Evolutionary conservation across 2,113 vertebrate genomes (phyloP), one percentile per base, ranked within the genome.

Genomic region (Corythornis madagascariensis): DNA sequence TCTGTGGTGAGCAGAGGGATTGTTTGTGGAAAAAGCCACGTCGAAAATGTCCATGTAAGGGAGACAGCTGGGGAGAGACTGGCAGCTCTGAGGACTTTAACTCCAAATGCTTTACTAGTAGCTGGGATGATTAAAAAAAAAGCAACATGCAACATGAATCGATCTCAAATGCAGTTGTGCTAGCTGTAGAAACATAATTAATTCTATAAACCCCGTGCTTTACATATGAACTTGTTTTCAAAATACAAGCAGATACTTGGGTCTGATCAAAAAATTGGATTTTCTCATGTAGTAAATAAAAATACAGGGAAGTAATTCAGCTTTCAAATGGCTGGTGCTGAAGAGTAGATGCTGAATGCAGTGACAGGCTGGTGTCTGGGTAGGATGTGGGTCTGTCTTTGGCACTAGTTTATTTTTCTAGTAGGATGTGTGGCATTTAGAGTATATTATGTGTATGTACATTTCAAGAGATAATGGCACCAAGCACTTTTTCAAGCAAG

Each of bases 1-100:
- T 86, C 69, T 55, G 79, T 88, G 94, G 94, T 40, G 53, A 28
- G 35, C 21, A 83, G 75, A 2, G 79, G 91, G 67, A 94, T 35
- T 56, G 69, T 10, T 74, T 70, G 16, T 25, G n/a, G 64, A 20
- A 78, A 77, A 52, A 94, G 82, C 87, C 89, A 83, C 43, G 33
- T 48, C 52, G 95, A 91, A 93, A 89, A 92, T 88, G 70, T 91
- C 91, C 92, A 83, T 93, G 47, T 93, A 94, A 93, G 95, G 93
- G 81, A 92, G 87, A 9, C 84, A 48, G 47, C 67, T 52, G 81
- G 11, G 47, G 26, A 57, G 48, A 73, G 42, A 74, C 11, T 43
- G 82, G 74, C 67, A 59, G 56, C 71, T 79, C 3, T 53, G 76
- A 21, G 35, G 79, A 13, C 64, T 87, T 70, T 38, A 52, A 40